Conservation (phyloP, 2,888 invertebrate species). For the Danaus chrysippus region DNA sequence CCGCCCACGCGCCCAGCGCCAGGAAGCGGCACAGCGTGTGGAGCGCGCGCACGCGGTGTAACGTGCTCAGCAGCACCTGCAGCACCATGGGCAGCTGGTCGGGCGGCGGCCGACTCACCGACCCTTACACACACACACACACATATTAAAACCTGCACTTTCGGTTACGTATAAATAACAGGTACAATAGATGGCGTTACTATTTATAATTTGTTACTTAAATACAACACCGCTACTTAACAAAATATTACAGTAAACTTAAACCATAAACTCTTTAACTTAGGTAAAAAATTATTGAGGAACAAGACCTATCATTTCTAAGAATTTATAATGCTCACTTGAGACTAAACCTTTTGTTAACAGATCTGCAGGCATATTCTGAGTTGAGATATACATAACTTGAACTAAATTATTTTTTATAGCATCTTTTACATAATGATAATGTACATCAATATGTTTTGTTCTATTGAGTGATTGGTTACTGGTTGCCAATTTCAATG, state of each 20-base stretch:
- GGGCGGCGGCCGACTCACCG: constrained; percentile 86
- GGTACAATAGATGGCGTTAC: too few relatives aligned
- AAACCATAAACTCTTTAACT: too few relatives aligned
- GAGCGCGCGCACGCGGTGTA: constrained; percentile 95
- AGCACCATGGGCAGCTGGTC: constrained; percentile 98
- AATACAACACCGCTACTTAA: too few relatives aligned
- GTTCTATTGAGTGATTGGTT: constrained; percentile 5
- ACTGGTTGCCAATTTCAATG: constrained; percentile 2
- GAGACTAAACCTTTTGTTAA: constrained; percentile 14
- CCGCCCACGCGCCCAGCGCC: constrained; percentile 93
- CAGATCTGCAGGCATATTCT: constrained; percentile 22
- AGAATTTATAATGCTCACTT: too few relatives aligned
- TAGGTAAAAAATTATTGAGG: too few relatives aligned
- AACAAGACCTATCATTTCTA: too few relatives aligned
- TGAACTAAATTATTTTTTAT: too few relatives aligned
- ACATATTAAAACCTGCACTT: neutral
- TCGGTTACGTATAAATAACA: too few relatives aligned
- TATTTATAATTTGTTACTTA: too few relatives aligned
- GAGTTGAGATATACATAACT: constrained; percentile 13
- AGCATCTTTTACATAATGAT: constrained; percentile 18
- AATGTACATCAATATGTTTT: constrained; percentile 19
- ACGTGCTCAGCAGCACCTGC: constrained; percentile 86
- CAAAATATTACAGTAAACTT: too few relatives aligned
- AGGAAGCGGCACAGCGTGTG: constrained; percentile 96
- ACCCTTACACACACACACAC: constrained; percentile 31